Base-by-base conservation (phyloP, 2,888 invertebrate species). In the Calephelis perditalis region DNA sequence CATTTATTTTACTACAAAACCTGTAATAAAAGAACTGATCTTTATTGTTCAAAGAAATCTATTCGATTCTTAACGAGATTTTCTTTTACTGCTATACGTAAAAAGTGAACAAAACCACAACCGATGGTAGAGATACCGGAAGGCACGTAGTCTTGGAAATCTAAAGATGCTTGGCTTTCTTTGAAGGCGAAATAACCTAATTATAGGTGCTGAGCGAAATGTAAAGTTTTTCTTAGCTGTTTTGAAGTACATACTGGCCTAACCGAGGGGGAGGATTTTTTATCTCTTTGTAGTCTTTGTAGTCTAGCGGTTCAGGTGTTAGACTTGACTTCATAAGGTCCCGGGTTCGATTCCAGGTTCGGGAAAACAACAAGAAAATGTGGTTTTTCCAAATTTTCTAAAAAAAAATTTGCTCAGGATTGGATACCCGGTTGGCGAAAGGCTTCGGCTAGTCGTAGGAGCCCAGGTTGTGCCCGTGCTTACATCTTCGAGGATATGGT, bases 151-250 rank as follows among this genome's bases (percentile, higher is more conserved):
- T 54, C 54, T 36, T 36, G 35, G 54, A 40, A 40, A 40, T 11
- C 35, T 54, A 54, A 54, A 54, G 54, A 54, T n/a, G 7, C 35
- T 36, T 35, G 54, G 36, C 54, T 54, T 54, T 54, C 36, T 54
- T n/a, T 54, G 36, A 54, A 54, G 35, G 35, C 52, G 36, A 54
- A 52, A 54, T 36, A 54, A 54, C 10, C 10, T 54, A 35, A 36
- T 35, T 54, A 35, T 35, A 35, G 52, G 11, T 11, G 9, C 36
- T 54, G 7, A 10, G 10, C 11, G 7, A 35, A 7, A 40, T 40
- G 36, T 36, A 11, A 11, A 36, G 11, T 11, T 54, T 49, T 12
- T 49, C 12, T 15, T 6, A 7, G 47, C 12, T 15, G 1, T 8
- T 15, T 9, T 5, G 7, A 7, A 44, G 44, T 44, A 11, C 3